Evolutionary conservation across 2,113 vertebrate species (phyloP), one percentile per base, ranked within the genome.

Genomic region (Rhinogobius similis): DNA sequence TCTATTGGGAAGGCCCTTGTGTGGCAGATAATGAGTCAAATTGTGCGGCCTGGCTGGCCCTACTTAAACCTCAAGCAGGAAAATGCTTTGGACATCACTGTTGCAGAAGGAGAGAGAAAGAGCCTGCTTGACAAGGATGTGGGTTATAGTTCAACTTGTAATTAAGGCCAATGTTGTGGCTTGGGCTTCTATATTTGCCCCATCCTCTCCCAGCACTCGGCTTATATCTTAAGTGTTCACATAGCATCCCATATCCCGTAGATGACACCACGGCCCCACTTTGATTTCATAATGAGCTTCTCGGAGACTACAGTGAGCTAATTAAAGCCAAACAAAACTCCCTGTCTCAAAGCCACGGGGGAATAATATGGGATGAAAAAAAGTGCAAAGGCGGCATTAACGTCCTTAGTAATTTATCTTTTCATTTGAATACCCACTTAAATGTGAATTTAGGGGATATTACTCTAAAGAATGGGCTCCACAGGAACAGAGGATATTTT

Each of bases 111-210:
- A 67, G 52, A 14, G 23, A 26, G 52, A 52, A 21, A 43, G 73
- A 76, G 80, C 63, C 75, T 62, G 38, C 61, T 67, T 74, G 77
- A 86, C 83, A 82, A 71, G 84, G 82, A 89, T 86, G 81, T 88
- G 86, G 89, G 90, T 88, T 87, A 90, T 89, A 87, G 89, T 84
- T 91, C 87, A 90, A 61, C 68, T 78, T 79, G 76, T 89, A 88
- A 90, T 90, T 90, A 87, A 91, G 86, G 79, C 41, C 65, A 78
- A 73, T 71, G 75, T 86, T 87, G 84, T 79, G 82, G 83, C 72
- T 76, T 72, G 5, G 58, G 52, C 59, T 77, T 83, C 81, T 78
- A 64, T 78, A 76, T 80, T 82, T 84, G 72, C 78, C 75, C 71
- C 79, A 71, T 72, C 75, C 13, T 82, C 62, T 78, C 80, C 81